Percentiles rank a stretch among this genome's conserved stretches.
These are phyloP conservation scores for Centrocercus urophasianus DNA, from an alignment of 2,113 vertebrate genomes.

Conservation along the genomic window DNA sequence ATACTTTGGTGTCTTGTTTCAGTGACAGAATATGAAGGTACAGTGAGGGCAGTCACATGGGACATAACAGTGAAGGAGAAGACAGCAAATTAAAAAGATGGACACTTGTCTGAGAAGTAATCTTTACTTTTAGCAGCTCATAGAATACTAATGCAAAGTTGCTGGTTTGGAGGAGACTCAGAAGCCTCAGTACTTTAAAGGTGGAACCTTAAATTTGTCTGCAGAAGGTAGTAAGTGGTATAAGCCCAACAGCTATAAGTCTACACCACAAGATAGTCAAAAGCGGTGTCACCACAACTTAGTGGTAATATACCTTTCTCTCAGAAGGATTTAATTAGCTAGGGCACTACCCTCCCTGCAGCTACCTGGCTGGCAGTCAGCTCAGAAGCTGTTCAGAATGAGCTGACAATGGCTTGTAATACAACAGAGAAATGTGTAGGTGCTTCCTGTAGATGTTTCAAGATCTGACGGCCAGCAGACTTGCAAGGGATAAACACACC, in stretches of 20 bases:
- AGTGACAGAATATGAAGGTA: neutral
- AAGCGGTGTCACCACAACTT: neutral
- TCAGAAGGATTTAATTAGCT: neutral
- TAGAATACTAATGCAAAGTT: neutral
- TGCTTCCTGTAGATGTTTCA: neutral
- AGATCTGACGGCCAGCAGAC: neutral
- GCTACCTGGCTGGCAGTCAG: neutral
- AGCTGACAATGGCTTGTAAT: neutral
- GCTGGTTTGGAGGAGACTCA: neutral
- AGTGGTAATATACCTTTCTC: neutral
- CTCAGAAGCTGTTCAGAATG: neutral
- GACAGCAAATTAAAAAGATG: neutral
- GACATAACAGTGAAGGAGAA: neutral
- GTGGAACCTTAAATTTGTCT: neutral
- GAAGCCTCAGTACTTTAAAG: neutral
- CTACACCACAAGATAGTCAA: neutral
- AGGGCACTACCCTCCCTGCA: neutral
- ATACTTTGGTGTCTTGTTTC: neutral
- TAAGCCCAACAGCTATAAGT: neutral
- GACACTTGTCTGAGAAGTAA: neutral
- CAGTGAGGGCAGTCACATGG: neutral
- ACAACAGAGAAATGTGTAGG: neutral
- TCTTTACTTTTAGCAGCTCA: neutral
- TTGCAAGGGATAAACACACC: neutral
- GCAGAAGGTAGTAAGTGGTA: neutral